Evolutionary conservation across 2,888 invertebrate genomes (phyloP), one percentile per base, ranked within the genome.

Genomic region (Caenorhabditis panamensis): DNA sequence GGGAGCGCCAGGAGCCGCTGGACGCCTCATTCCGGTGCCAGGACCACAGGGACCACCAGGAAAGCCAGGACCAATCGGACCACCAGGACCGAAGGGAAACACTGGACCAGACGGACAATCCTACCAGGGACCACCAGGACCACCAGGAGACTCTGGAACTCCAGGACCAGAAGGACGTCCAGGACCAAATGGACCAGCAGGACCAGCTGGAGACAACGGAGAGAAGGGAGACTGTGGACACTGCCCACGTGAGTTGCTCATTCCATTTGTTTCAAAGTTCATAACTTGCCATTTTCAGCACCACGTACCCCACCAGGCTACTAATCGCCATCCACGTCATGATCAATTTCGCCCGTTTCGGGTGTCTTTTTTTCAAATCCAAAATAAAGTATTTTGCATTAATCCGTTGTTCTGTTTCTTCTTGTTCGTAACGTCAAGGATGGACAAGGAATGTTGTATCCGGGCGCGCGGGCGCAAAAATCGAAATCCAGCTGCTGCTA

Each of bases 241-340:
- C 69, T 87, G 87, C 79, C 86, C 86, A 75, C 82, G 87, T 87
- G 69, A 86, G 85, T 67, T 61, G 13, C 24, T 8, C 8, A 26
- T 16, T 41, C 18, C 31, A 4, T 31, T 16, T 37, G n/a, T n/a
- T n/a, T 68, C 51, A 41, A 44, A 64, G 2, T 41, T 31, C 49
- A n/a, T 26, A 61, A 16, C 20, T 24, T 8, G 18, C 3, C 2
- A 58, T 69, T 79, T 82, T 73, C 79, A 85, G 86, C 85, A 59
- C 87, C 87, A 76, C 85, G 87, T 64, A 87, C 87, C 59, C 87
- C 87, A 69, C 87, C 87, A 80, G 87, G 87, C 76, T 87, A 87
- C 54, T 87, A 85, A 82, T 69, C 58, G 59, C 61, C 66, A 66
- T 73, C 64, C 64, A 73, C 64, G 64, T 73, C 73, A 73, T 73